Base-by-base conservation (phyloP, 2,888 invertebrate genomes). In the Scrobipalpa atriplicella region DNA sequence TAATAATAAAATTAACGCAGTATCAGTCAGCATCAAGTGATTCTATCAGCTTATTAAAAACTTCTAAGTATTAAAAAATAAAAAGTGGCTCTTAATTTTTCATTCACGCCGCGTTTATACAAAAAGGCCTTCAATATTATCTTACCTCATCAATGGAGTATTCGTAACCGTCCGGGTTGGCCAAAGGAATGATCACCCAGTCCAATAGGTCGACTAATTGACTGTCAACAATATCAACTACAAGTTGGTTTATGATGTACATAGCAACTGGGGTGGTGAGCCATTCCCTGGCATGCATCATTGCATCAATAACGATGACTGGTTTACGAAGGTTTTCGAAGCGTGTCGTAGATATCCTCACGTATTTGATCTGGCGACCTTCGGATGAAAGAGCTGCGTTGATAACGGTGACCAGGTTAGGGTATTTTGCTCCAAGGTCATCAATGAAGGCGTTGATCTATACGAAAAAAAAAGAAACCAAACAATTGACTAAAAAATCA, bases 111-210 rank as follows among this genome's bases (percentile, higher is more conserved):
- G 38, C 47, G 64, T 64, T 21, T 43, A 52, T 11, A 13, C 29
- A 38, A 64, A 18, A 68, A 41, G n/a, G 16, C 56, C 52, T 51
- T 38, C 19, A 19, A 60, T 8, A 60, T 39, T 63, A 47, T 74
- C 81, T 86, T 86, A 93, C 94, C 79, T 81, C 83, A 0, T 89
- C 82, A 68, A 93, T 92, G 0, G 95, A 93, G 83, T 93, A 95
- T 76, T 94, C 95, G 74, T 96, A 96, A n/a, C 96, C 96, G 78
- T 96, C 96, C 11, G 96, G 96, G 81, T 96, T 96, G 16, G 94
- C 86, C 54, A 94, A 80, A 0, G 96, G 96, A 41, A 96, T 86
- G 68, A 95, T 93, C 73, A 93, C 87, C 95, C 95, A 96, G 78
- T 96, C 95, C 62, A 95, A 90, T 29, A 87, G 80, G 9, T 94